Conservation (phyloP, 2,888 invertebrate genomes). For the Drosophila meridiana region DNA sequence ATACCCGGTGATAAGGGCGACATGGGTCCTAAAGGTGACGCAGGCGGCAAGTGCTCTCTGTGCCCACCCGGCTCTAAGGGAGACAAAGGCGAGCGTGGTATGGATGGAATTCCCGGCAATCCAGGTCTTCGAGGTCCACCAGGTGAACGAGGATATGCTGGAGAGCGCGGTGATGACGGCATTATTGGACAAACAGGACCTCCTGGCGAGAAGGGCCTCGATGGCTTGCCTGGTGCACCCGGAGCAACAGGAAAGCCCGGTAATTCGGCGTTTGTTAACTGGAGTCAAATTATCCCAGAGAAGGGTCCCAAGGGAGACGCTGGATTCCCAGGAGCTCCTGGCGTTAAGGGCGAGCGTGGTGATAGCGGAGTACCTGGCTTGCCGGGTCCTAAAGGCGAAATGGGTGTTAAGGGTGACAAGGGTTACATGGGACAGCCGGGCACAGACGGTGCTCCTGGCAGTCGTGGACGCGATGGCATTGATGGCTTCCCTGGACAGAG, state of each 20-base stretch:
- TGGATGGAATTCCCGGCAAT: constrained; percentile 89
- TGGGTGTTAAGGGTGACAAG: constrained; percentile 88
- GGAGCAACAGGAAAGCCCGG: constrained; percentile 90
- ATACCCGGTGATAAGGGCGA: constrained; percentile 87
- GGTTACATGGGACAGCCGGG: constrained; percentile 90
- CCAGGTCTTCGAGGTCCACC: constrained; percentile 90
- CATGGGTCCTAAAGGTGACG: constrained; percentile 91
- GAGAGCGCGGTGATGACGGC: constrained; percentile 90
- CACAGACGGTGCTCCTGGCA: constrained; percentile 90
- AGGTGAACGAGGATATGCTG: constrained; percentile 89
- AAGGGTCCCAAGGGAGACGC: constrained; percentile 89
- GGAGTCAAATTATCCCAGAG: constrained; percentile 86
- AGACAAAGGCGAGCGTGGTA: constrained; percentile 91
- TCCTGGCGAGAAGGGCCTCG: constrained; percentile 83
- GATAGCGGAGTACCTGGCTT: constrained; percentile 89
- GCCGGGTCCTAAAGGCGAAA: constrained; percentile 89
- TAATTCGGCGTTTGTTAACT: constrained; percentile 87
- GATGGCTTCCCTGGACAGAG: constrained; percentile 90
- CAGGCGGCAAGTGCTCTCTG: constrained; percentile 92
- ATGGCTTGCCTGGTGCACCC: constrained; percentile 86
- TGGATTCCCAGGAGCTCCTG: constrained; percentile 88
- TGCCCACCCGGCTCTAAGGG: constrained; percentile 92
- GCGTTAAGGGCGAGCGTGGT: constrained; percentile 90
- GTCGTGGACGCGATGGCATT: constrained; percentile 88
- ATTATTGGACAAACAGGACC: constrained; percentile 86